Conservation (phyloP, 2,113 vertebrate genomes). For the Lethenteron reissneri region DNA sequence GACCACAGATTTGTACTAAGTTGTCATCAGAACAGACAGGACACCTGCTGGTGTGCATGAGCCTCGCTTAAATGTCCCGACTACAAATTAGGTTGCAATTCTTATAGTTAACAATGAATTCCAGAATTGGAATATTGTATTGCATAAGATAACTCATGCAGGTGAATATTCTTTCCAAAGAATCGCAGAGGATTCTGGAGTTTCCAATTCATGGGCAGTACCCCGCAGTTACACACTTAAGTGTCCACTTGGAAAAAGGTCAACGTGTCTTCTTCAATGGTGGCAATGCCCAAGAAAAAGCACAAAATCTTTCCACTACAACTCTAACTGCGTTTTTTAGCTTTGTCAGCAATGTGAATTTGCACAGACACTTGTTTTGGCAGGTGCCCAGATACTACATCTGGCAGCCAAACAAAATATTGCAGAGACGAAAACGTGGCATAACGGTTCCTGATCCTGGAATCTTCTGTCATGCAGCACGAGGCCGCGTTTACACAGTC, state of each 20-base stretch:
- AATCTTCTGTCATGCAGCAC: neutral
- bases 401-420: too few relatives aligned
- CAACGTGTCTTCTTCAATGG: neutral
- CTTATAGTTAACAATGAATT: neutral
- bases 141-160: neutral
- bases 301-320: neutral
- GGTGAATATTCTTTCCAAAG: neutral
- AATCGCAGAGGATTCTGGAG: neutral
- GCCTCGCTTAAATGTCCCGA: neutral
- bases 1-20: neutral
- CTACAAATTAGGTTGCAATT: neutral
- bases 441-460: too few relatives aligned
- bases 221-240: neutral
- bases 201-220: neutral
- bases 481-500: neutral
- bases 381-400: too few relatives aligned
- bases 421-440: too few relatives aligned
- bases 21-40: neutral
- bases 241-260: conserved; percentile 2
- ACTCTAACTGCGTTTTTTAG: too few relatives aligned
- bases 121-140: neutral
- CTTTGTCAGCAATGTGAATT: neutral
- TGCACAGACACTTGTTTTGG: neutral
- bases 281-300: neutral
- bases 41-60: neutral